Evolutionary conservation across 2,888 invertebrate species (phyloP), one percentile per base, ranked within the genome.

Genomic region (Halictus quadricinctus): DNA sequence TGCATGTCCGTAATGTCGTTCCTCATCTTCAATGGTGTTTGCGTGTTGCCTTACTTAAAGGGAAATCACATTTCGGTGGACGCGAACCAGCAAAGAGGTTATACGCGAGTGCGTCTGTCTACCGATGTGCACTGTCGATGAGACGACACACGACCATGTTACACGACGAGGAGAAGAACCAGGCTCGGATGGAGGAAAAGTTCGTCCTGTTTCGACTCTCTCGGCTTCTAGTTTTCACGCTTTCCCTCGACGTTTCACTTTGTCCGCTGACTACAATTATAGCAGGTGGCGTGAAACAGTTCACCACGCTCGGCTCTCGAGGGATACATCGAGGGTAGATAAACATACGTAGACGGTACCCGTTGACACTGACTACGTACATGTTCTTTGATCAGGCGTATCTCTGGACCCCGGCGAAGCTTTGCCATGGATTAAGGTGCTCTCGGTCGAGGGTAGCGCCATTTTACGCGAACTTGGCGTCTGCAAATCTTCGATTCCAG

Each of bases 391-490:
- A 73, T 84, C 87, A 88, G 88, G 88, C 87, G 89, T 90, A 91
- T 89, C 90, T 90, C 88, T 89, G 81, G 86, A 88, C 80, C 83
- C 84, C 87, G 89, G 85, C 85, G 90, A 89, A 83, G 86, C 83
- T 87, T 87, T 81, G 75, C 86, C 83, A 80, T 87, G 76, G 86
- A 90, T 88, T 90, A 91, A 92, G 92, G 91, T 92, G 92, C 91
- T 88, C 88, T 88, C 92, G 88, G 91, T 90, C 89, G 93, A 91
- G 91, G 93, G 91, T 92, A 94, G 93, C 94, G 94, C 94, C 94
- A 94, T 95, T 92, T 92, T 93, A 87, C 88, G 78, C 86, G 84
- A 77, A 85, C 83, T 83, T 77, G 78, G 88, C 83, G 86, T 82
- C 80, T 76, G 81, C 81, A 79, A 81, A 82, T 78, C 75, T 83